phyloP scores from a whole-genome alignment of 2,888 invertebrate genomes.

The Agrochola lota region DNA sequence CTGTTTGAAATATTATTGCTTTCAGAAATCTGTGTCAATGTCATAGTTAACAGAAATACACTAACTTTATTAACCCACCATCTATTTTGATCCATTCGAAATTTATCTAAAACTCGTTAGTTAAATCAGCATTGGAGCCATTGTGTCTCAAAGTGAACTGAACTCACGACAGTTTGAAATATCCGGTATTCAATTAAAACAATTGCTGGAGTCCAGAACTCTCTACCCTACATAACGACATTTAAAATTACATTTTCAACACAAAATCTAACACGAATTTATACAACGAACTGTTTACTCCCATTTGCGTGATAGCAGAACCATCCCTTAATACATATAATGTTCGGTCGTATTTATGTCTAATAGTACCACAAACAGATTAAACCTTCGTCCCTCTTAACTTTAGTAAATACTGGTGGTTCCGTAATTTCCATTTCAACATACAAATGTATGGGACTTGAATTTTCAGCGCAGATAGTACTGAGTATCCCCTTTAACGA shows the following conservation, averaged over 20 bases:
- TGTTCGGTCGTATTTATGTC: slow-evolving; percentile 66
- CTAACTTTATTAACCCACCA: neutral
- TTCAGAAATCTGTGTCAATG: slow-evolving; percentile 29
- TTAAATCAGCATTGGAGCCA: neutral
- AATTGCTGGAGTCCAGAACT: slow-evolving; percentile 25
- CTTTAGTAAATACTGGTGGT: slow-evolving; percentile 70
- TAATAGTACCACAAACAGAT: slow-evolving; percentile 71
- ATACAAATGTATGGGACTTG: slow-evolving; percentile 75
- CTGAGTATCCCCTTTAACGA: slow-evolving; percentile 78
- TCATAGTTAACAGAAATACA: neutral
- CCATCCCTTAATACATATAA: slow-evolving; percentile 65
- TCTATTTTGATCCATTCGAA: neutral
- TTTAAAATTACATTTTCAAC: slow-evolving; percentile 60
- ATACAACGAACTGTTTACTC: slow-evolving; percentile 48
- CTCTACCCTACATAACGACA: slow-evolving; percentile 41
- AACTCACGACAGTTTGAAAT: slow-evolving; percentile 40
- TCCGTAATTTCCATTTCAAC: slow-evolving; percentile 68
- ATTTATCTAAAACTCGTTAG: neutral
- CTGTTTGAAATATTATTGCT: slow-evolving; percentile 14
- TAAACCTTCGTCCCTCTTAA: slow-evolving; percentile 71
- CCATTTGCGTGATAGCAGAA: slow-evolving; percentile 48
- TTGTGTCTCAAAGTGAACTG: slow-evolving; percentile 6
- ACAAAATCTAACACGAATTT: slow-evolving; percentile 58
- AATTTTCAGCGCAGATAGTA: slow-evolving; percentile 78
- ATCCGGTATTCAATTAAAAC: slow-evolving; percentile 51